phyloP scores from a whole-genome alignment of 2,113 vertebrate genomes.

The Heliornis fulica region DNA sequence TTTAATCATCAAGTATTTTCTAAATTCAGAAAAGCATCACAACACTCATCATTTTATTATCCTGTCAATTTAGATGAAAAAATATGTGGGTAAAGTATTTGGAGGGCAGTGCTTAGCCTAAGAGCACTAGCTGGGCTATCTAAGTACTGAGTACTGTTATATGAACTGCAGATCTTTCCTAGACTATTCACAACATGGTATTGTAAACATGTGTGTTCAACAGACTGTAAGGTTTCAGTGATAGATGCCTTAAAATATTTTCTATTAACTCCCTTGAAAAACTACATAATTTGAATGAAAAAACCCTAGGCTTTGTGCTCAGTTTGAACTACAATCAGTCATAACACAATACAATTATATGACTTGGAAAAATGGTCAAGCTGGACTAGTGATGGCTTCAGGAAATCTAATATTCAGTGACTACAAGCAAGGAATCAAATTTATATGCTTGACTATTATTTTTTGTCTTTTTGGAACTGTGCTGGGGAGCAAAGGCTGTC shows the following conservation, averaged over 20 bases:
- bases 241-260: background rate
- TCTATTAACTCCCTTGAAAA: background rate
- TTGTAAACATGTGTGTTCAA: background rate
- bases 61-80: background rate
- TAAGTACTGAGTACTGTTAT: background rate
- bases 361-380: background rate
- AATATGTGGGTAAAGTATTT: background rate
- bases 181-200: background rate
- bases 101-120: background rate
- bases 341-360: background rate
- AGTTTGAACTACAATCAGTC: background rate
- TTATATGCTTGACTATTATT: background rate
- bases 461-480: background rate
- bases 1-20: constrained; percentile 22
- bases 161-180: background rate
- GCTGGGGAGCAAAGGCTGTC: background rate
- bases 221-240: background rate
- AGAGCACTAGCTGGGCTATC: background rate
- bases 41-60: background rate
- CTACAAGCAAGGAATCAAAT: background rate
- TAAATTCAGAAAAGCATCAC: background rate
- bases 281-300: background rate
- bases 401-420: background rate
- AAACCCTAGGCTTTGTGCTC: background rate
- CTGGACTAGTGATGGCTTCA: background rate